Percentiles rank a stretch among this genome's conserved stretches.
Evolutionary conservation across 2,113 vertebrate genomes (phyloP).

Genomic region (Callaeas wilsoni): DNA sequence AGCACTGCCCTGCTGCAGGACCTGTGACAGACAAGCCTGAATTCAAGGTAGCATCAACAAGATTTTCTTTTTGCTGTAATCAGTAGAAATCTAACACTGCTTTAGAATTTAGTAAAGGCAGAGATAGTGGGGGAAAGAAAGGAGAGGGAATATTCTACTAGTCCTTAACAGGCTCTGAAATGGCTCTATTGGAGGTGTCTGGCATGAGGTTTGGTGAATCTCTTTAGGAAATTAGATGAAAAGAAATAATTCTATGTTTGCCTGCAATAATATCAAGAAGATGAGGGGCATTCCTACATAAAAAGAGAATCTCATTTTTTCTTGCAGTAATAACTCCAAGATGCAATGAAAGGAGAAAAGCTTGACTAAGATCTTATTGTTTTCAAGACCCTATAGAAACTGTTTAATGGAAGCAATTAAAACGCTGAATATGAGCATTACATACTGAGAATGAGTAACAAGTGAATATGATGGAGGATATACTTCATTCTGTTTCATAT

Average conservation of each 20-base stretch:
- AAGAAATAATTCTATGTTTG: slow-evolving; percentile 54
- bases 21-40: neutral
- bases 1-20: neutral
- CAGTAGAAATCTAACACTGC: neutral
- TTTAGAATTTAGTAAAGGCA: neutral
- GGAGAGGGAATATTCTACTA: neutral
- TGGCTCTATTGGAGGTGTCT: neutral
- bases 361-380: slow-evolving; percentile 47
- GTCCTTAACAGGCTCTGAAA: neutral
- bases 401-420: slow-evolving; percentile 52
- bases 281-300: slow-evolving; percentile 33
- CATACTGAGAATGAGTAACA: slow-evolving; percentile 36
- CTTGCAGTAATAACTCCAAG: slow-evolving; percentile 34
- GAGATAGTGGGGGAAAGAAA: neutral
- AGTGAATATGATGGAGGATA: slow-evolving; percentile 48
- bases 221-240: slow-evolving; percentile 41
- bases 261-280: slow-evolving; percentile 44
- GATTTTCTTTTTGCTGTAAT: neutral
- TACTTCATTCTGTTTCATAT: slow-evolving; percentile 18
- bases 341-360: slow-evolving; percentile 49
- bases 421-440: slow-evolving; percentile 31
- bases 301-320: slow-evolving; percentile 46
- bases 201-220: slow-evolving; percentile 14
- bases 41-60: neutral
- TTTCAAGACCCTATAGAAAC: slow-evolving; percentile 36